These are phyloP conservation scores for Sarcophaga caerulescens DNA, from an alignment of 2,888 invertebrate species.

Conservation along the genomic window DNA sequence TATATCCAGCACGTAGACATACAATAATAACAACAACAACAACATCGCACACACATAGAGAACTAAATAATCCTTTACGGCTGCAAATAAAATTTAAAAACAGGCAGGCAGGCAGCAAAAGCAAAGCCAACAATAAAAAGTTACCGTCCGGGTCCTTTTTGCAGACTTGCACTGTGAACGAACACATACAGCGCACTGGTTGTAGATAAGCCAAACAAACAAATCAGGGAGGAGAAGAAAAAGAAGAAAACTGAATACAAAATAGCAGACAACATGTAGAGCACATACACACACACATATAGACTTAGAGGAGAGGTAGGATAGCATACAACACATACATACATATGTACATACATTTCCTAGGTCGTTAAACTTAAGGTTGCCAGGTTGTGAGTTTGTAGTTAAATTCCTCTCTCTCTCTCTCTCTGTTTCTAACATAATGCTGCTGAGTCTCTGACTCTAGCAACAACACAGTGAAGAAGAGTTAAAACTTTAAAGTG, in stretches of 20 bases:
- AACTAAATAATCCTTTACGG: neutral
- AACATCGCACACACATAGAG: slow-evolving; percentile 41
- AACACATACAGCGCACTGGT: neutral
- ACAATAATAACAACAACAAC: slow-evolving; percentile 25
- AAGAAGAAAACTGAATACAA: slow-evolving; percentile 44
- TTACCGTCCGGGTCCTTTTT: slow-evolving; percentile 47
- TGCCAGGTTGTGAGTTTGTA: slow-evolving; percentile 66
- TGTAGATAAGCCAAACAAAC: neutral
- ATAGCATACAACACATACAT: neutral
- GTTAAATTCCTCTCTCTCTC: slow-evolving; percentile 28
- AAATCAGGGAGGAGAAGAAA: slow-evolving; percentile 1
- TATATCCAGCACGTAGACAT: too few relatives aligned
- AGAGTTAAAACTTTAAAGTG: too few relatives aligned
- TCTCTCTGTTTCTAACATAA: too few relatives aligned
- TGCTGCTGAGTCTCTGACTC: too few relatives aligned
- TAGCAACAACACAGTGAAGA: too few relatives aligned
- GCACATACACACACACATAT: slow-evolving; percentile 44
- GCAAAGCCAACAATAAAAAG: neutral
- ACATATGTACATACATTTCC: slow-evolving; percentile 43
- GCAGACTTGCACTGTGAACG: slow-evolving; percentile 43
- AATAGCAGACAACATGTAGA: slow-evolving; percentile 59
- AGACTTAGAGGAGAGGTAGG: slow-evolving; percentile 26
- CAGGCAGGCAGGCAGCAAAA: slow-evolving; percentile 28
- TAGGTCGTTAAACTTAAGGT: slow-evolving; percentile 69
- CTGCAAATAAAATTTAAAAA: slow-evolving; percentile 11